These are phyloP conservation scores for Machaerirhynchus nigripectus DNA, from an alignment of 2,113 vertebrate species.

Conservation along the genomic window DNA sequence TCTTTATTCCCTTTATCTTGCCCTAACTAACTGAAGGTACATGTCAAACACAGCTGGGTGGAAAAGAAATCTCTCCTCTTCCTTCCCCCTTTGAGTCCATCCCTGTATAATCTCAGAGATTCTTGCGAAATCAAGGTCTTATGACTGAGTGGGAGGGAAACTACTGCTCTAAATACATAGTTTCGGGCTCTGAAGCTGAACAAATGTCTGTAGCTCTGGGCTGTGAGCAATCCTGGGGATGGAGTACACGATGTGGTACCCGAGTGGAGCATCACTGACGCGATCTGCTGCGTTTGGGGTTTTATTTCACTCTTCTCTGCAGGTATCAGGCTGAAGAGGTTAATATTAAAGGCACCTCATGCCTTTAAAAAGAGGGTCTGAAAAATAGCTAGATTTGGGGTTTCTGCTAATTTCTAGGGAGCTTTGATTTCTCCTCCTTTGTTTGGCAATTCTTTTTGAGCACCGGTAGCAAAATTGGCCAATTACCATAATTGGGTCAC, in stretches of 20 bases:
- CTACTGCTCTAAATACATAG: not conserved
- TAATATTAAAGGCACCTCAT: not conserved
- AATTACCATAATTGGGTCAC: slow-evolving; percentile 80
- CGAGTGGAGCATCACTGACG: not conserved
- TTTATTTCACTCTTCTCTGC: not conserved
- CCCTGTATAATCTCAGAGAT: not conserved
- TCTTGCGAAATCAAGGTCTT: not conserved
- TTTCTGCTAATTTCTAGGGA: not conserved
- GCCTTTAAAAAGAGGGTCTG: not conserved
- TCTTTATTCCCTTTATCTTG: not conserved
- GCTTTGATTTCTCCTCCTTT: slow-evolving; percentile 14
- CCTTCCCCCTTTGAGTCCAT: not conserved
- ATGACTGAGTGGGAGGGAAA: not conserved
- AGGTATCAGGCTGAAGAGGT: not conserved
- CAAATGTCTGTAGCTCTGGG: not conserved
- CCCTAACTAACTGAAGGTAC: not conserved
- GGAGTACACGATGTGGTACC: not conserved
- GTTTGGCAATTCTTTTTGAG: slow-evolving; percentile 11
- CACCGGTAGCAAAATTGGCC: slow-evolving; percentile 42
- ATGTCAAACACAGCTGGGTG: not conserved
- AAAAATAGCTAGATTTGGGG: not conserved
- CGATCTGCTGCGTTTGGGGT: not conserved
- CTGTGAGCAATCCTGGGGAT: not conserved
- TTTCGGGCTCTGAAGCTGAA: not conserved
- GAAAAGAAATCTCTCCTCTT: not conserved